Conservation (phyloP, 2,888 invertebrate species). For the Sericinus montela region DNA sequence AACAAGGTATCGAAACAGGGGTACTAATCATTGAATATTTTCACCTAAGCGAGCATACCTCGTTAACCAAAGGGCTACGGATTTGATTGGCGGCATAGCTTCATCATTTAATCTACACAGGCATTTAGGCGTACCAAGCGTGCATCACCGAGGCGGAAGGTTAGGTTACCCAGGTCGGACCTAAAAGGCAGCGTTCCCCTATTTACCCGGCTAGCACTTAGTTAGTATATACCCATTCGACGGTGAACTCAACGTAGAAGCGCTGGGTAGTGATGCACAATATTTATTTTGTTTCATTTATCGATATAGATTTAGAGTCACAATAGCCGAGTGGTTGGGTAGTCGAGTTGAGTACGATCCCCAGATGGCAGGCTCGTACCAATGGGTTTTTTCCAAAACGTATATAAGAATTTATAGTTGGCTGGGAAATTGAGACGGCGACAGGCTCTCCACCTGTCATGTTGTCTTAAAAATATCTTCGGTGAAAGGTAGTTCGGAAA, state of each 20-base stretch:
- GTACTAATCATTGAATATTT: constrained; percentile 18
- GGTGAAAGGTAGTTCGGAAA: too few species aligned
- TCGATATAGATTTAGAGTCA: constrained; percentile 11
- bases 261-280: constrained; percentile 34
- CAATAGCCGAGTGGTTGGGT: too few species aligned
- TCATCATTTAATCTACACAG: constrained; percentile 32
- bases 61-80: constrained; percentile 9
- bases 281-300: background rate
- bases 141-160: constrained; percentile 27
- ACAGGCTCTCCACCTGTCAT: too few species aligned
- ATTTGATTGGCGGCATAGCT: constrained; percentile 10
- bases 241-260: constrained; percentile 47
- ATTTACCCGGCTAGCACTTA: constrained; percentile 54
- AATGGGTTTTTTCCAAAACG: too few species aligned
- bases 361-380: too few species aligned
- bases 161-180: constrained; percentile 43
- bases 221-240: constrained; percentile 39
- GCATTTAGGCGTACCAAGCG: constrained; percentile 30
- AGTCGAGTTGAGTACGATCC: too few species aligned
- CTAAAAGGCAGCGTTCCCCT: constrained; percentile 58
- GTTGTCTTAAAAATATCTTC: too few species aligned
- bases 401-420: too few species aligned
- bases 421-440: too few species aligned
- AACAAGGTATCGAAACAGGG: constrained; percentile 2
- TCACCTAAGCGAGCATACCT: constrained; percentile 15